Evolutionary conservation across 2,113 vertebrate species (phyloP).

Genomic region (Orcinus orca): DNA sequence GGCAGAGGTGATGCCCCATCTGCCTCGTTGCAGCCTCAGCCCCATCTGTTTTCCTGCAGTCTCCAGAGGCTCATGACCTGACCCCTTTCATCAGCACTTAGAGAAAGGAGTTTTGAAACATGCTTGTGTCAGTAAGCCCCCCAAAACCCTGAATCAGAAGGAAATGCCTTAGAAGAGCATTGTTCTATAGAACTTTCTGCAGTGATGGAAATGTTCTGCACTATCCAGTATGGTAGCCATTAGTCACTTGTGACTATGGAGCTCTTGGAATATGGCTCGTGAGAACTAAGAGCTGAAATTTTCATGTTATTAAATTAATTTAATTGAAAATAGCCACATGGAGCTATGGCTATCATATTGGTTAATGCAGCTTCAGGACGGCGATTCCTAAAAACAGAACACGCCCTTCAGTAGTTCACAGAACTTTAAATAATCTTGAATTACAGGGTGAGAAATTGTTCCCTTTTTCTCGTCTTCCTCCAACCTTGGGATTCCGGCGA

Average conservation of each 20-base stretch:
- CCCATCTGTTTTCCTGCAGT: neutral
- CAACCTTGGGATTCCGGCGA: neutral
- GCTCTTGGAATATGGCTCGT: fast-evolving
- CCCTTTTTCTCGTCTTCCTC: neutral
- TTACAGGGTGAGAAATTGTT: neutral
- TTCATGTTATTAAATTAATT: neutral
- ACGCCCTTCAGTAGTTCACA: too few species aligned
- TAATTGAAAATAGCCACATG: neutral
- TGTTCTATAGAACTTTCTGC: neutral
- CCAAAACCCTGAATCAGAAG: neutral
- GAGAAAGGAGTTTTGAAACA: neutral
- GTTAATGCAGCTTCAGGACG: neutral
- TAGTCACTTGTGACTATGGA: fast-evolving
- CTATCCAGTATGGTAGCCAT: fast-evolving
- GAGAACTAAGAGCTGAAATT: neutral
- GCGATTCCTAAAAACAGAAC: neutral
- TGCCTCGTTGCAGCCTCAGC: neutral
- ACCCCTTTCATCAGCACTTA: neutral
- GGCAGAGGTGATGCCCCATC: neutral
- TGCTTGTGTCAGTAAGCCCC: neutral
- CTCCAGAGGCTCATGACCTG: neutral
- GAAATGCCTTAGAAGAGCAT: neutral
- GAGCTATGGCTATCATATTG: neutral
- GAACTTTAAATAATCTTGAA: neutral
- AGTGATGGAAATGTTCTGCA: fast-evolving